Evolutionary conservation across 2,113 vertebrate genomes (phyloP).

Genomic region (Alligator sinensis): DNA sequence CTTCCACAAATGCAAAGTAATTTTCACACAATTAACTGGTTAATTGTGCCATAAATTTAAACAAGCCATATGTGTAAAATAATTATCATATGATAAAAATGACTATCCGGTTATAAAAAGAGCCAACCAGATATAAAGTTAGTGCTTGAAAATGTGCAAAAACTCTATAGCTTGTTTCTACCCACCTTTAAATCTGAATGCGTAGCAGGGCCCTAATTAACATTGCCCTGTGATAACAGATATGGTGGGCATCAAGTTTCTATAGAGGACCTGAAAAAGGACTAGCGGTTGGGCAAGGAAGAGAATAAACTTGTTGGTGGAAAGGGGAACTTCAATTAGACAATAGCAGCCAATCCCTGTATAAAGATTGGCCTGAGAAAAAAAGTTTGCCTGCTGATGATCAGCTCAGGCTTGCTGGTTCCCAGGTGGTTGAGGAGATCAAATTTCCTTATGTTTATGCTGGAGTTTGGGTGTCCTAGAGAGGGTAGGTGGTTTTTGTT

Average conservation of each 20-base stretch:
- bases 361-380: constrained; percentile 2
- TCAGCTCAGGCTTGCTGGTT: not conserved
- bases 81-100: too few relatives aligned
- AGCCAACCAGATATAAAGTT: too few relatives aligned
- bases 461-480: not conserved
- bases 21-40: too few relatives aligned
- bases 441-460: not conserved
- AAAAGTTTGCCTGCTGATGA: not conserved
- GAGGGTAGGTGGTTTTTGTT: not conserved
- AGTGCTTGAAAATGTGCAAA: too few relatives aligned
- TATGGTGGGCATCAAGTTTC: constrained; percentile 38
- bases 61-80: too few relatives aligned
- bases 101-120: too few relatives aligned
- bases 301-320: constrained; percentile 17
- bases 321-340: not conserved
- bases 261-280: constrained; percentile 46
- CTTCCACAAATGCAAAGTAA: too few relatives aligned
- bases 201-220: too few relatives aligned
- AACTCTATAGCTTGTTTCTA: too few relatives aligned
- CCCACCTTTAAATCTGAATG: too few relatives aligned
- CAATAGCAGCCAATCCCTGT: constrained; percentile 8
- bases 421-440: not conserved
- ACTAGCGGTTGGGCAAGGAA: constrained; percentile 41
- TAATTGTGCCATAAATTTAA: too few relatives aligned
- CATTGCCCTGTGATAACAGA: too few relatives aligned